Conservation (phyloP, 1,140 invertebrate genomes). For the Bradysia coprophila region DNA sequence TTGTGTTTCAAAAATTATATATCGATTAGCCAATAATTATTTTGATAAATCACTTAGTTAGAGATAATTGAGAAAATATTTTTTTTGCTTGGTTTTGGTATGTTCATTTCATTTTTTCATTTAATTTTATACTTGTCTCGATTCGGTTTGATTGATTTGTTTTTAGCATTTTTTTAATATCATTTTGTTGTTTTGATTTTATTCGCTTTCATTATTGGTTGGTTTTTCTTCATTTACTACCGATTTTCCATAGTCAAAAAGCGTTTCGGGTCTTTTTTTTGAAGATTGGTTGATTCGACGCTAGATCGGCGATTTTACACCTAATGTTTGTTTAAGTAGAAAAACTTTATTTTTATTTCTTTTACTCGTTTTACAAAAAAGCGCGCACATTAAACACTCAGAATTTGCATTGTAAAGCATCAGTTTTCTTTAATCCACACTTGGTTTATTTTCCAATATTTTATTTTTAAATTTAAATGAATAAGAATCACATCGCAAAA, state of each 20-base stretch:
- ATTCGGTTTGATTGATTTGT: background rate
- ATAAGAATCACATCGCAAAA: background rate
- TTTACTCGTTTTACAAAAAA: background rate
- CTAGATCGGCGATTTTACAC: too few species aligned
- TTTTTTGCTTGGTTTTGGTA: constrained; percentile 5
- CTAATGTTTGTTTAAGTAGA: background rate
- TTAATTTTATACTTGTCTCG: background rate
- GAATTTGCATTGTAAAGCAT: too few species aligned
- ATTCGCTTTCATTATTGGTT: background rate
- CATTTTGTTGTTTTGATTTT: background rate
- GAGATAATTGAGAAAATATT: constrained; percentile 17
- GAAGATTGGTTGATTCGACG: too few species aligned
- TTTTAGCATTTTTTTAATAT: constrained; percentile 1
- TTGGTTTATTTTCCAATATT: background rate
- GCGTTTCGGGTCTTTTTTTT: too few species aligned
- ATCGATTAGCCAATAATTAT: constrained; percentile 4
- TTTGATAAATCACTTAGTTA: background rate
- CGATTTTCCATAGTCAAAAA: background rate
- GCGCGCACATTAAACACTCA: background rate
- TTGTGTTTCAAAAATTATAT: background rate
- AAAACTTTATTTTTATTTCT: background rate
- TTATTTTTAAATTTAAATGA: too few species aligned
- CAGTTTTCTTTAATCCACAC: background rate
- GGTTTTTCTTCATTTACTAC: background rate
- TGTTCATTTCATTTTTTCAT: constrained; percentile 6